These are phyloP conservation scores for Rhynchophorus ferrugineus DNA, from an alignment of 1,140 invertebrate species.

Conservation along the genomic window DNA sequence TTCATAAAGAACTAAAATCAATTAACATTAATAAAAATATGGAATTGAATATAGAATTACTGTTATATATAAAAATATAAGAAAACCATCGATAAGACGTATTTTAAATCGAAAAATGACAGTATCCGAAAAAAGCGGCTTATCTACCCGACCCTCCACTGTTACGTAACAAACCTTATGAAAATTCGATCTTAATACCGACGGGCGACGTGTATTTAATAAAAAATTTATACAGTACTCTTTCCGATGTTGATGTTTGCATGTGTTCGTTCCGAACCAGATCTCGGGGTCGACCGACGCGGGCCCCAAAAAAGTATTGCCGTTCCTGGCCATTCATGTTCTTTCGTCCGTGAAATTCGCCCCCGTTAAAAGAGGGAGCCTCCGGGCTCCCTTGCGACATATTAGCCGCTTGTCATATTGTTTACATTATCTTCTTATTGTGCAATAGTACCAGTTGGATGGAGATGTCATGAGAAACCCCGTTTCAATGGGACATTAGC, in stretches of 20 bases:
- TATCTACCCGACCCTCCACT: no score
- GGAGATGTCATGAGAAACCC: constrained; percentile 31
- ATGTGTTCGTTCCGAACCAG: constrained; percentile 22
- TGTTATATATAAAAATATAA: no score
- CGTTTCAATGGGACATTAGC: constrained; percentile 5
- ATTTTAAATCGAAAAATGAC: no score
- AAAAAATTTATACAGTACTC: constrained; percentile 21
- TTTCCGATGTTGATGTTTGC: constrained; percentile 23
- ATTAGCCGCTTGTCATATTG: constrained; percentile 41
- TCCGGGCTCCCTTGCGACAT: constrained; percentile 23
- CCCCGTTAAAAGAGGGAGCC: constrained; percentile 17
- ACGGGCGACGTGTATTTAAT: constrained; percentile 11
- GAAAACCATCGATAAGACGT: no score
- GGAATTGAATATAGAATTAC: no score
- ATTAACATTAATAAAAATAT: no score
- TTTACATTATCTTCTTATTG: constrained; percentile 38
- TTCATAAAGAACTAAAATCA: no score
- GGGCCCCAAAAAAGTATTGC: constrained; percentile 27
- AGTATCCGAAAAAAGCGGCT: no score
- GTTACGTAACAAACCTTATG: constrained; percentile 11
- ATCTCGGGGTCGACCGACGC: no score
- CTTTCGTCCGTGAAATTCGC: constrained; percentile 35
- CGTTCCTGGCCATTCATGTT: constrained; percentile 22
- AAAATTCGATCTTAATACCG: constrained; percentile 15
- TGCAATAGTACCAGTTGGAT: constrained; percentile 33